A percentile compares a stretch with the other conserved stretches of the same genome.
phyloP scores from a whole-genome alignment of 2,113 vertebrate genomes.

The Burhinus oedicnemus region DNA sequence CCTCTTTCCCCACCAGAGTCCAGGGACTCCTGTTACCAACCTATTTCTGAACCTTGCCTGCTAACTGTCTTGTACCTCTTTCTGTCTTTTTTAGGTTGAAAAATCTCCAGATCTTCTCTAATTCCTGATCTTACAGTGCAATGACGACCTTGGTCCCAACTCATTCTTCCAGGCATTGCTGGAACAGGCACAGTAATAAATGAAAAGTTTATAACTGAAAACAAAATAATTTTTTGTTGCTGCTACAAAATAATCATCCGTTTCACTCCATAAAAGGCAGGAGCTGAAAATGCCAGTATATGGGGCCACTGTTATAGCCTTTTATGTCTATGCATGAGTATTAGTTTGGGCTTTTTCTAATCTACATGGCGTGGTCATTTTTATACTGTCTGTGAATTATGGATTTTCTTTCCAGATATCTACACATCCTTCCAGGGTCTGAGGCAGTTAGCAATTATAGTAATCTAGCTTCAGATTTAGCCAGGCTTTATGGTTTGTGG shows the following conservation, averaged over 20 bases:
- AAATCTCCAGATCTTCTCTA: neutral
- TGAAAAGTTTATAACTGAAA: neutral
- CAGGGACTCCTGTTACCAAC: neutral
- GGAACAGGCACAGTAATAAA: neutral
- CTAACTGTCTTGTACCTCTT: neutral
- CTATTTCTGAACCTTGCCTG: neutral
- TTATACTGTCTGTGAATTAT: slow-evolving; percentile 1
- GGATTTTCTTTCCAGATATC: slow-evolving; percentile 27
- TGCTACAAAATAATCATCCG: neutral
- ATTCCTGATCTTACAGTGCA: neutral
- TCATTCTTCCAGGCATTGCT: neutral
- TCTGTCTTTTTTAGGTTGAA: neutral
- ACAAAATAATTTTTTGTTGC: neutral
- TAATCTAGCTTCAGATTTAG: slow-evolving; percentile 23
- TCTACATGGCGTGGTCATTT: neutral
- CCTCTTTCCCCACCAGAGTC: neutral
- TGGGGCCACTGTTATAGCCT: neutral
- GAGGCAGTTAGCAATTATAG: slow-evolving; percentile 1
- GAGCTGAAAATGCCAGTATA: neutral
- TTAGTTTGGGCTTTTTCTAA: neutral
- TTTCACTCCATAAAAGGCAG: neutral
- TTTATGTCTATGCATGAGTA: neutral
- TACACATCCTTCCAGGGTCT: neutral
- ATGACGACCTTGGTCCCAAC: neutral
- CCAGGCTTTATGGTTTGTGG: neutral